phyloP scores from a whole-genome alignment of 1,140 invertebrate genomes.

The Drosophila kikkawai region DNA sequence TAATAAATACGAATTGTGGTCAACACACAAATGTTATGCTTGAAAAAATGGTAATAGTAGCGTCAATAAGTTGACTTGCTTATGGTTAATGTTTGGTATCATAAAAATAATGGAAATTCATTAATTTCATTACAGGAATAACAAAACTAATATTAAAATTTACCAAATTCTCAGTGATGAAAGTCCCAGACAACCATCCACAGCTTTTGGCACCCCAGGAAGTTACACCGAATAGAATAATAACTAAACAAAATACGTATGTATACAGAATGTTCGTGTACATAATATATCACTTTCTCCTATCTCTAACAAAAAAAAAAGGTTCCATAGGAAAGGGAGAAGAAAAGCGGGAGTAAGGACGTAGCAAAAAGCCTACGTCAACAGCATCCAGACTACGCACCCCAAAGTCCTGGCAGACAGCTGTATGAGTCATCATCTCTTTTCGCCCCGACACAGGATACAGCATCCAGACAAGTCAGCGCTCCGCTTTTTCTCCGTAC shows the following conservation, averaged over 20 bases:
- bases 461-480: conserved; percentile 20
- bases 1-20: background rate
- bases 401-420: conserved; percentile 36
- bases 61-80: too few relatives aligned
- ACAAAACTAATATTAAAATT: too few relatives aligned
- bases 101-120: too few relatives aligned
- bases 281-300: conserved; percentile 68
- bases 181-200: conserved; percentile 58
- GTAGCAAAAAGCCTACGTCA: conserved; percentile 36
- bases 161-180: background rate
- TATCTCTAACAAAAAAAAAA: background rate
- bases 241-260: background rate
- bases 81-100: too few relatives aligned
- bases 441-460: conserved; percentile 36
- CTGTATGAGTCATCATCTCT: conserved; percentile 46
- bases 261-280: background rate
- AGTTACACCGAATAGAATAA: background rate
- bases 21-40: background rate
- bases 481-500: conserved; percentile 5
- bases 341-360: conserved; percentile 8
- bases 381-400: conserved; percentile 34
- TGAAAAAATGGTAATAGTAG: too few relatives aligned
- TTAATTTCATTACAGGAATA: too few relatives aligned
- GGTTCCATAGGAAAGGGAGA: conserved; percentile 20
- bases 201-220: conserved; percentile 32